These are phyloP conservation scores for Atherinomorus stipes DNA, from an alignment of 2,113 vertebrate genomes.

Conservation along the genomic window DNA sequence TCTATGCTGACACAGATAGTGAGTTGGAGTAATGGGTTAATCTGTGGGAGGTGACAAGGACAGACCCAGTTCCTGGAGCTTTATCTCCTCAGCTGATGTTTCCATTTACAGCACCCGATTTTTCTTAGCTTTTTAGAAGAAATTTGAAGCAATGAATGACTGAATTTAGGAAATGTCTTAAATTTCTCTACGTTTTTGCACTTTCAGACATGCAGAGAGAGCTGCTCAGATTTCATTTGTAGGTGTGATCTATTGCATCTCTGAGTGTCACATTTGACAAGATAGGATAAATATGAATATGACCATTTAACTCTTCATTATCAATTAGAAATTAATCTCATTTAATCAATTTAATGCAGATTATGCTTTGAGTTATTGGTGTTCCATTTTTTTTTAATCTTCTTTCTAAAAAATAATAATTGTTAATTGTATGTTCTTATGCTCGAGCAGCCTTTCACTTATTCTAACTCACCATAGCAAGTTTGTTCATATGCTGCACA, in stretches of 20 bases:
- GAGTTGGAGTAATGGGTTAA: conserved; percentile 51
- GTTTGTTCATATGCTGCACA: neutral
- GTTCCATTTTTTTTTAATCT: neutral
- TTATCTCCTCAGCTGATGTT: conserved; percentile 28
- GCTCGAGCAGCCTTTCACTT: neutral
- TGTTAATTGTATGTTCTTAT: no score
- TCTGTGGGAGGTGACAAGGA: conserved; percentile 38
- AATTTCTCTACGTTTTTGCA: neutral
- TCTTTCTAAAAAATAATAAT: no score
- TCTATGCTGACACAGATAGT: conserved; percentile 39
- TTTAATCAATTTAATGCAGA: neutral
- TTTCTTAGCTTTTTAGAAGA: neutral
- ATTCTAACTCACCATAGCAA: neutral
- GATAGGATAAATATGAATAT: no score
- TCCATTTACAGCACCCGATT: conserved; percentile 5
- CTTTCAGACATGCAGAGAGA: no score
- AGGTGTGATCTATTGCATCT: no score
- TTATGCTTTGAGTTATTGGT: no score
- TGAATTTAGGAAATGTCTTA: neutral
- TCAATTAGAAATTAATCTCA: neutral
- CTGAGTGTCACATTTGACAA: no score
- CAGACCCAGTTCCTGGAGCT: conserved; percentile 49
- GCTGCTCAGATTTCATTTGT: no score
- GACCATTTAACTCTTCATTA: neutral
- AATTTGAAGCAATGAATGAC: neutral